Conservation (phyloP, 2,113 vertebrate genomes). For the Paradisaea rubra region DNA sequence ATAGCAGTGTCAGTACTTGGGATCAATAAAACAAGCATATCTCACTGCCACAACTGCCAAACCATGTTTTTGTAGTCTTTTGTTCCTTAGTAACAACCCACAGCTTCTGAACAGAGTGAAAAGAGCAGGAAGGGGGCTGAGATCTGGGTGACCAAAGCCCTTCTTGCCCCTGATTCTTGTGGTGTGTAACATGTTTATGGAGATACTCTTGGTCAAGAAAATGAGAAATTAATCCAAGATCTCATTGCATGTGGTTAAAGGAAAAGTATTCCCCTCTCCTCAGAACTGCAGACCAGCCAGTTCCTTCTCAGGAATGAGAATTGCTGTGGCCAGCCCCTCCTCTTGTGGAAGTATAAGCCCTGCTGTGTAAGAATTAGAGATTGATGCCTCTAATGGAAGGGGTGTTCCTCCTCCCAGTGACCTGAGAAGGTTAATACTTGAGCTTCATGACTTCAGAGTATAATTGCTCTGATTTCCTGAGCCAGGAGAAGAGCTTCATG, state of each 20-base stretch:
- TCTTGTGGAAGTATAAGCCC: not conserved
- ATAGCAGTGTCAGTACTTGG: not conserved
- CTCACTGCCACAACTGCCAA: not conserved
- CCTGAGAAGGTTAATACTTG: not conserved
- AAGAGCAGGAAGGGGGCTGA: not conserved
- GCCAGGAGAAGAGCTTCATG: not conserved
- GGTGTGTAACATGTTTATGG: not conserved
- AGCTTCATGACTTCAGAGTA: not conserved
- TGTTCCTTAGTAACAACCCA: not conserved
- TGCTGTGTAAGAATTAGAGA: not conserved
- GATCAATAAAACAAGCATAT: not conserved
- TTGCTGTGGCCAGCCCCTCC: not conserved
- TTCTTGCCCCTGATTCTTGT: not conserved
- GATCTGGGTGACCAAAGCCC: not conserved
- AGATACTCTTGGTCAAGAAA: not conserved
- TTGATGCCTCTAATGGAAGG: not conserved
- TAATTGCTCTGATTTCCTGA: slow-evolving; percentile 1
- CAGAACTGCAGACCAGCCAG: not conserved
- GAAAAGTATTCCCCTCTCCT: not conserved
- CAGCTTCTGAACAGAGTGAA: not conserved
- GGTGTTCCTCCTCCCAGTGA: not conserved
- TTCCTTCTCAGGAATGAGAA: not conserved
- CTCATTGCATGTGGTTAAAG: not conserved
- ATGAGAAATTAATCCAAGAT: not conserved
- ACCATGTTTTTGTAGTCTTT: not conserved